These are phyloP conservation scores for Holothuria leucospilota DNA, from an alignment of 53 echinoderm and acorn worm species.

Conservation along the genomic window DNA sequence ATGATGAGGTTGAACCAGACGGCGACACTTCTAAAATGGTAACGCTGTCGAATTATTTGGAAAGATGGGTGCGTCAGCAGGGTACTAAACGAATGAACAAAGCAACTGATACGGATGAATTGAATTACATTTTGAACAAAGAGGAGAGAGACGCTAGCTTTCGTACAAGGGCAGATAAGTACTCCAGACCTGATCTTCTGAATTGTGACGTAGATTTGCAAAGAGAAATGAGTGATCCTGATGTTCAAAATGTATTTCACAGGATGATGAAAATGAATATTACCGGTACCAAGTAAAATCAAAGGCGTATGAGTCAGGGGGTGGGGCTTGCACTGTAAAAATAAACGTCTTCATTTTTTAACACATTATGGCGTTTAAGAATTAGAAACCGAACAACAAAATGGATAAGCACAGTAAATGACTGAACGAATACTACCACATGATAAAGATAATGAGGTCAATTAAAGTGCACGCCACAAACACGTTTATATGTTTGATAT, in stretches of 20 bases:
- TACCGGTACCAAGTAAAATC: too few relatives aligned
- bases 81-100: constrained; percentile 18
- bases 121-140: neutral
- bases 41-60: constrained; percentile 76
- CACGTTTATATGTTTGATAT: too few relatives aligned
- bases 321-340: too few relatives aligned
- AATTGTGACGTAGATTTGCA: constrained; percentile 69
- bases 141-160: constrained; percentile 48
- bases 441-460: too few relatives aligned
- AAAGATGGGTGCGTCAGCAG: constrained; percentile 71
- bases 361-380: too few relatives aligned
- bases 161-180: constrained; percentile 60
- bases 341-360: too few relatives aligned
- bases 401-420: too few relatives aligned
- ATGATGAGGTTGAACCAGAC: constrained; percentile 43
- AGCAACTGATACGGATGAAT: constrained; percentile 35
- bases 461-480: too few relatives aligned
- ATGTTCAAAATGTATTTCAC: constrained; percentile 65
- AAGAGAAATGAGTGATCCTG: constrained; percentile 67
- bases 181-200: constrained; percentile 63
- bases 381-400: too few relatives aligned
- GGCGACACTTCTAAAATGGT: constrained; percentile 50
- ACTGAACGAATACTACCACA: too few relatives aligned
- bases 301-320: too few relatives aligned
- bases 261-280: constrained; percentile 54